Evolutionary conservation across 1,140 invertebrate species (phyloP).

Genomic region (Drosophila auraria): DNA sequence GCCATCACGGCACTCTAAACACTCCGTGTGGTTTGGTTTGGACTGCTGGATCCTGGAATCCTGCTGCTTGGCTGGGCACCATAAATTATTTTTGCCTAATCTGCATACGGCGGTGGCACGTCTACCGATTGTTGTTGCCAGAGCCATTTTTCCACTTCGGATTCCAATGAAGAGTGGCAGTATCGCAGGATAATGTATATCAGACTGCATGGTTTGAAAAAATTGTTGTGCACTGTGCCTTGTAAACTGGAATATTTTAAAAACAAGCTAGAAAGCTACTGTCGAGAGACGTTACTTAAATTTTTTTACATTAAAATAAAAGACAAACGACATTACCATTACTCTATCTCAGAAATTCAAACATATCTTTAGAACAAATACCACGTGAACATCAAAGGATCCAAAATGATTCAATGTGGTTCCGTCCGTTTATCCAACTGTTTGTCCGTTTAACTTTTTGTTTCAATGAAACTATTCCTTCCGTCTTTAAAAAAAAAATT

Average conservation of each 20-base stretch:
- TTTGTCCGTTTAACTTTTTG: too few relatives aligned
- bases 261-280: not conserved
- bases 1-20: constrained; percentile 27
- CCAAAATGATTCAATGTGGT: too few relatives aligned
- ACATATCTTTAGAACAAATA: too few relatives aligned
- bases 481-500: too few relatives aligned
- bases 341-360: too few relatives aligned
- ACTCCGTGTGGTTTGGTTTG: not conserved
- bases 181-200: too few relatives aligned
- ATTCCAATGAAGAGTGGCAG: not conserved
- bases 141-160: constrained; percentile 10
- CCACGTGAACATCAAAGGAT: too few relatives aligned
- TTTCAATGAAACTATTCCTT: too few relatives aligned
- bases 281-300: not conserved
- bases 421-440: too few relatives aligned
- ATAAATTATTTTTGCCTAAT: constrained; percentile 77
- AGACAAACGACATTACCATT: too few relatives aligned
- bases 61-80: constrained; percentile 55
- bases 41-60: constrained; percentile 17
- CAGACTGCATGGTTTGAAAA: too few relatives aligned
- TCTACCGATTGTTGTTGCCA: constrained; percentile 19
- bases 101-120: constrained; percentile 61
- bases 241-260: not conserved
- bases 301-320: too few relatives aligned
- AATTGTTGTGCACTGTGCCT: not conserved